Evolutionary conservation across 2,797 vertebrate genomes (phyloP).

Genomic region (Cyclopterus lumpus): DNA sequence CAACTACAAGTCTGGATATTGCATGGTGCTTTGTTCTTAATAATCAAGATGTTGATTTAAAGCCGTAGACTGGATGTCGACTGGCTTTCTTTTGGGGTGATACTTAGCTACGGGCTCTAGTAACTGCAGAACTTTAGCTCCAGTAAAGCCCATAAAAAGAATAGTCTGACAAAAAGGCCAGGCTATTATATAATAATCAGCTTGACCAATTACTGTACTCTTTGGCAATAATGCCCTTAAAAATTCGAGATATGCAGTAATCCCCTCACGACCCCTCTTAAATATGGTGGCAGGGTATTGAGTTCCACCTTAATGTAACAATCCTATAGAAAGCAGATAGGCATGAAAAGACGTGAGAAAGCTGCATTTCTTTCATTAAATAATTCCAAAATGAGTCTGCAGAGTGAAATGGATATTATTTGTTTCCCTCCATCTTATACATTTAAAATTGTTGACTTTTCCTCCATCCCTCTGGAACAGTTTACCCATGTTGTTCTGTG

Average conservation of each 20-base stretch:
- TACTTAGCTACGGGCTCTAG: slow-evolving; percentile 55
- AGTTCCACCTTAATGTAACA: slow-evolving; percentile 14
- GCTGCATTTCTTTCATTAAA: neutral
- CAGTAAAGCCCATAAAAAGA: slow-evolving; percentile 60
- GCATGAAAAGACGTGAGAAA: neutral
- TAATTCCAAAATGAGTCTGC: slow-evolving; percentile 11
- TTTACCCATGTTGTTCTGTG: slow-evolving; percentile 69
- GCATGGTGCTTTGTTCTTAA: neutral
- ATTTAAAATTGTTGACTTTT: slow-evolving; percentile 5
- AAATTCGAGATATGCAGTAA: slow-evolving; percentile 65
- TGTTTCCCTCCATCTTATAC: slow-evolving; percentile 19
- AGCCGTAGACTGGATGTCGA: neutral
- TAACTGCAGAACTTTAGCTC: slow-evolving; percentile 55
- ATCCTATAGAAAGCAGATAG: neutral
- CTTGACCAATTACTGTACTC: slow-evolving; percentile 59
- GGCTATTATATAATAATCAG: slow-evolving; percentile 50
- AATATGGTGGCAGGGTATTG: slow-evolving; percentile 42
- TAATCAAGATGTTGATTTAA: neutral
- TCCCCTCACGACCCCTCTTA: slow-evolving; percentile 59
- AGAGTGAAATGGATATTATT: slow-evolving; percentile 22
- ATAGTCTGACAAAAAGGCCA: slow-evolving; percentile 33
- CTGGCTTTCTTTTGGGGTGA: neutral
- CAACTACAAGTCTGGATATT: neutral
- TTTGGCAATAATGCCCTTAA: slow-evolving; percentile 55
- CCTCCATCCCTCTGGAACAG: slow-evolving; percentile 44